Percentiles rank a stretch among this genome's conserved stretches.
Evolutionary conservation across 2,888 invertebrate species (phyloP).

Genomic region (Asteroscopus sphinx): DNA sequence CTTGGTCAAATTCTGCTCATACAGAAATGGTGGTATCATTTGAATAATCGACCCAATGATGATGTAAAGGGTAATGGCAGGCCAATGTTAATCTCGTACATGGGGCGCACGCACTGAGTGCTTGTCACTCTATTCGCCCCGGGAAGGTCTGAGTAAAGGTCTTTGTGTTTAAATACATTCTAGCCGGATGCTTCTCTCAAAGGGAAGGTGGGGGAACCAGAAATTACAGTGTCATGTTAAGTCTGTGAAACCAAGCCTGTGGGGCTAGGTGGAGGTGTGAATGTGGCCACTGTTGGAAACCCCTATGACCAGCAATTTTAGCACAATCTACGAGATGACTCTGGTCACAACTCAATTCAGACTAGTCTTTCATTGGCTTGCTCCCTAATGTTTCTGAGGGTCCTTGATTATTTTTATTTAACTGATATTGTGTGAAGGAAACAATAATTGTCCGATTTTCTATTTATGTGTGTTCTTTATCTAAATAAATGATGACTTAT

Average conservation of each 20-base stretch:
- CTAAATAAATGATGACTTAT: no score
- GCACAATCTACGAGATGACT: slow-evolving; percentile 93
- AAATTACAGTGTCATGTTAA: slow-evolving; percentile 88
- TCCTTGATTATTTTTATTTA: slow-evolving; percentile 42
- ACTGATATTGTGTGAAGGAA: background rate
- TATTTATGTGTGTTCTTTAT: no score
- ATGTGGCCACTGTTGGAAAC: slow-evolving; percentile 91
- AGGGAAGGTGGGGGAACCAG: slow-evolving; percentile 93
- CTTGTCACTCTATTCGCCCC: slow-evolving; percentile 90
- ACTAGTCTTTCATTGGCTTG: slow-evolving; percentile 94
- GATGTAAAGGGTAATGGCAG: slow-evolving; percentile 84
- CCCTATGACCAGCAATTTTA: slow-evolving; percentile 93
- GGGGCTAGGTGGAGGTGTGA: slow-evolving; percentile 84
- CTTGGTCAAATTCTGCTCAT: slow-evolving; percentile 1
- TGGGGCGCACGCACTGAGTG: slow-evolving; percentile 92
- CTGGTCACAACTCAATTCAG: slow-evolving; percentile 94
- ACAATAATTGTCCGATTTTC: background rate
- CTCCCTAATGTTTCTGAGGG: slow-evolving; percentile 85
- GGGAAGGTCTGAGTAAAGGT: slow-evolving; percentile 96
- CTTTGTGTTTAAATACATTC: slow-evolving; percentile 88
- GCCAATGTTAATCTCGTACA: slow-evolving; percentile 94
- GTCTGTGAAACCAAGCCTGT: slow-evolving; percentile 87
- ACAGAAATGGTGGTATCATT: background rate
- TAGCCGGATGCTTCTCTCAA: slow-evolving; percentile 92
- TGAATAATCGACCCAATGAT: slow-evolving; percentile 78